A percentile compares a stretch with the other conserved stretches of the same genome.
Evolutionary conservation across 2,888 invertebrate species (phyloP).

Genomic region (Arrhopalites spinosus): DNA sequence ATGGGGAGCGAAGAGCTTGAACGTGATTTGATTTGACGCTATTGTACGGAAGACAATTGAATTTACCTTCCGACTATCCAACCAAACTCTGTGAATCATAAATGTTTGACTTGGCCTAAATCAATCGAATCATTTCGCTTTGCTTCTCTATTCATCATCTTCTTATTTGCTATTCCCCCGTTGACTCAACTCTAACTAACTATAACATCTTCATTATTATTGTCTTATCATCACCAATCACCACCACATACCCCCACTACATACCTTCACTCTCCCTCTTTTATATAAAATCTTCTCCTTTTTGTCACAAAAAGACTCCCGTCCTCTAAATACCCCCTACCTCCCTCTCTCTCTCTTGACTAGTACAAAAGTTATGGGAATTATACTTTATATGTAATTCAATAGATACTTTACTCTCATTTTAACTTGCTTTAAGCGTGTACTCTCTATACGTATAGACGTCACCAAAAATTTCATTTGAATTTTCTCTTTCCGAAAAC

Average conservation of each 20-base stretch:
- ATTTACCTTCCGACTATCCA: slow-evolving; percentile 42
- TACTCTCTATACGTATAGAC: too few relatives aligned
- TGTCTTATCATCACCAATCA: slow-evolving; percentile 37
- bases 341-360: background rate
- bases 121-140: slow-evolving; percentile 43
- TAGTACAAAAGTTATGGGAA: background rate
- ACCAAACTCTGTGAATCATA: slow-evolving; percentile 42
- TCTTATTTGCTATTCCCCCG: slow-evolving; percentile 39
- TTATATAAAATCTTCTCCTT: background rate
- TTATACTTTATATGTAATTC: background rate
- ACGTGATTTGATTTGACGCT: slow-evolving; percentile 45
- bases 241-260: slow-evolving; percentile 15
- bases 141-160: slow-evolving; percentile 32
- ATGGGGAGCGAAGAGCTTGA: slow-evolving; percentile 28
- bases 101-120: slow-evolving; percentile 44
- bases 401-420: too few relatives aligned
- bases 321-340: background rate
- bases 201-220: slow-evolving; percentile 36
- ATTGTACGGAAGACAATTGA: slow-evolving; percentile 45
- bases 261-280: background rate
- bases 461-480: too few relatives aligned
- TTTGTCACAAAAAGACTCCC: background rate
- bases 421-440: too few relatives aligned
- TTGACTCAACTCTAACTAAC: slow-evolving; percentile 36
- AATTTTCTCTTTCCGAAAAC: too few relatives aligned